phyloP scores from a whole-genome alignment of 2,113 vertebrate genomes.

The Syngnathus scovelli region DNA sequence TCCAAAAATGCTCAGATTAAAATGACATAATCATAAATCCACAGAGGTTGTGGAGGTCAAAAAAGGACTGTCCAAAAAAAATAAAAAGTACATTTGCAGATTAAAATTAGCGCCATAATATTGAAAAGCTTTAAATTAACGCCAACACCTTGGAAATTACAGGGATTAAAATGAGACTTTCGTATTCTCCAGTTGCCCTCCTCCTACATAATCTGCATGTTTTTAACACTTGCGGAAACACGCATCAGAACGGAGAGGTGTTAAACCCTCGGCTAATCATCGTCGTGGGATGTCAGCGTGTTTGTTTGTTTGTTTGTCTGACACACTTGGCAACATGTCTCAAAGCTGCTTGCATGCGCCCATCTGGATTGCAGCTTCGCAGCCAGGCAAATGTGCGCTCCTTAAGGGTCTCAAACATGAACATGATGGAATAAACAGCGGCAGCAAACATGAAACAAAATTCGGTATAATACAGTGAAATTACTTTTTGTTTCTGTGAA shows the following conservation, averaged over 20 bases:
- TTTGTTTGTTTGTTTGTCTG: slow-evolving; percentile 49
- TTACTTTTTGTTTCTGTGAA: neutral
- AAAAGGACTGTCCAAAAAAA: neutral
- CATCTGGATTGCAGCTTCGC: slow-evolving; percentile 36
- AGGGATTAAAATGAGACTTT: neutral
- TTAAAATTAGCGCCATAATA: neutral
- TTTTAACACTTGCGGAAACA: slow-evolving; percentile 38
- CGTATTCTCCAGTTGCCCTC: neutral
- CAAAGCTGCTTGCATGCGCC: slow-evolving; percentile 36
- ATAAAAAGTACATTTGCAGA: too few relatives aligned
- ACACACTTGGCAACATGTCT: slow-evolving; percentile 53
- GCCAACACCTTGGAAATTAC: neutral
- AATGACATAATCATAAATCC: neutral
- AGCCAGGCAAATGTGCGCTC: neutral
- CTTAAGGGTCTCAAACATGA: slow-evolving; percentile 15
- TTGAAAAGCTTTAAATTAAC: neutral
- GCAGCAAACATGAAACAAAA: slow-evolving; percentile 15
- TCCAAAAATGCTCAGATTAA: neutral
- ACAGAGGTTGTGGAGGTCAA: neutral
- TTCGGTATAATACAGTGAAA: slow-evolving; percentile 1
- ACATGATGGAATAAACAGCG: slow-evolving; percentile 14
- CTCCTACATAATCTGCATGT: slow-evolving; percentile 12
- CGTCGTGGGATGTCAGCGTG: slow-evolving; percentile 29
- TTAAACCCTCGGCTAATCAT: slow-evolving; percentile 47
- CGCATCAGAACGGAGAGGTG: slow-evolving; percentile 31